Evolutionary conservation across 2,888 invertebrate genomes (phyloP), one percentile per base, ranked within the genome.

Genomic region (Drosophila seclusa): DNA sequence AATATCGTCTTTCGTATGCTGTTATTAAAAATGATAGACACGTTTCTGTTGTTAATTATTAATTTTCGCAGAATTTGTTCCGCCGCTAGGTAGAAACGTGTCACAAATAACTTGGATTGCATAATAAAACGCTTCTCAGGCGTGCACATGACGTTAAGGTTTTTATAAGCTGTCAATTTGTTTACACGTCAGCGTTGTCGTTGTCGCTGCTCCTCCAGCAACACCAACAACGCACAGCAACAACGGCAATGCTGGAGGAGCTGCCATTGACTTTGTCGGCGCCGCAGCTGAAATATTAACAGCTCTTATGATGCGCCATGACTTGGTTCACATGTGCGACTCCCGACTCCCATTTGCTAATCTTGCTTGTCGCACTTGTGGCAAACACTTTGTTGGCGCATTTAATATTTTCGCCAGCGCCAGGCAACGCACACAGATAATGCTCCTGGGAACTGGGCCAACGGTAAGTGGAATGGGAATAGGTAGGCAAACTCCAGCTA

Each of bases 81-180:
- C 58, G 61, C 55, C 42, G 31, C 50, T 54, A 72, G 80, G 69
- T 65, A 54, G 49, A 69, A 70, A 72, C 68, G 79, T 77, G 71
- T 72, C 79, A 64, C 76, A 80, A 77, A 84, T 85, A 86, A 83
- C 87, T 85, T 82, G 80, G 79, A 87, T 84, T 79, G 86, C 87
- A 86, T 86, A 87, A 87, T 86, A 87, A 87, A 86, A 84, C 77
- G 84, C 67, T 85, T 82, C 59, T 71, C 62, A 54, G 64, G 59
- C 58, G 72, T 73, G 76, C 81, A 76, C 84, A 87, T 84, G 84
- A 83, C 80, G 83, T 84, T 79, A 83, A 82, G 85, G 87, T 85
- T 90, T 87, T 89, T 91, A 91, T 91, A 90, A 91, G 89, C 91
- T 91, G 90, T 90, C 91, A 91, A 91, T 90, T 90, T 90, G 86